Base-by-base conservation (phyloP, 2,113 vertebrate species). In the Mirza zaza region DNA sequence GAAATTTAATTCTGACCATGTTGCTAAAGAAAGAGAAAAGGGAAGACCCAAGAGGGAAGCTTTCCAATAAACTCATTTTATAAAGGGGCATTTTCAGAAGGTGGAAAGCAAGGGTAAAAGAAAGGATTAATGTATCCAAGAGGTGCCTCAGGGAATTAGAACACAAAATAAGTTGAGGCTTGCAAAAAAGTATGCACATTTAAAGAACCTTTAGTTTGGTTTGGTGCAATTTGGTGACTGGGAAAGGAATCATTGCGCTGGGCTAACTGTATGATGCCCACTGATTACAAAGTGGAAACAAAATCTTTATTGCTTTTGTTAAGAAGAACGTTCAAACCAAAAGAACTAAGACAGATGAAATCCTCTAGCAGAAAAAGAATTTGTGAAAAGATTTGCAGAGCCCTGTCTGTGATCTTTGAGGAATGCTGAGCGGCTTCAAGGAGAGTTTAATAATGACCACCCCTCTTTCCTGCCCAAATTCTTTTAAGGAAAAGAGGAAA, bases 301-400 rank as follows among this genome's bases (percentile, higher is more conserved):
- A 52, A 68, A 50, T 36, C 71, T 63, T 57, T 87, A 87, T 61
- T 55, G 13, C 77, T 95, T 92, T 93, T 95, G 34, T 92, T 92
- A 55, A 92, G 61, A 90, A 63, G 18, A 29, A 5, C 27, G 1
- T 68, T 92, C 15, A 61, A 70, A 42, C 71, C 36, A 48, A 77
- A 87, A 52, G 3, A 3, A 23, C 59, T 83, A 57, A 25, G 59
- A 77, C 39, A 39, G 50, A 68, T 39, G 61, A 87, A 88, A 91
- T 84, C 48, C 57, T 87, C 77, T 5, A 79, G 32, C 34, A 52
- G 17, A 79, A 70, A 82, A 73, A 39, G 15, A 73, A 88, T 68
- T 95, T 84, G 42, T 50, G 36, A 75, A 73, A 39, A 68, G 90
- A 91, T 42, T 87, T 36, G 4, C 68, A 25, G 23, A 87, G 59